Base-by-base conservation (phyloP, 2,888 invertebrate species). In the Teleiodes luculella region DNA sequence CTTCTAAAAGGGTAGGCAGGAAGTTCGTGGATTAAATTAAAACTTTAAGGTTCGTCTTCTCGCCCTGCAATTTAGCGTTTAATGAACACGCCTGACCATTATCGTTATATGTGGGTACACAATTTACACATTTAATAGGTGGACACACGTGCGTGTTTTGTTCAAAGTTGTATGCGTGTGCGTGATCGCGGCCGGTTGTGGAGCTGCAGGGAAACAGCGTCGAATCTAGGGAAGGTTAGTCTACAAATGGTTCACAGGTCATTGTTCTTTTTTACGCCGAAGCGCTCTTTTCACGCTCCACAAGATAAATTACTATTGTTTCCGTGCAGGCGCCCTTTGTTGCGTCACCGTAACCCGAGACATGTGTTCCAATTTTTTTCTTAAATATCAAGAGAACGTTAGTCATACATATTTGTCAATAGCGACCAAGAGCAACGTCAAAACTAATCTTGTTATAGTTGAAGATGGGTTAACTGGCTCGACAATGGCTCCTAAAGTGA, bases 161-260 rank as follows among this genome's bases (percentile, higher is more conserved):
- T 57, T 59, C 52, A 57, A 53, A 58, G 53, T 55, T 61, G 48
- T 61, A 59, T 59, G 70, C 68, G 74, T 72, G 76, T 77, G 82
- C 76, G 78, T 67, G 72, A 67, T 69, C 65, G 67, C 69, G 63
- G 65, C 66, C 64, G 65, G 74, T 76, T 72, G 77, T 78, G 78
- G 75, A 74, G 75, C 74, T 72, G 72, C 86, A 86, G 88, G n/a
- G 86, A 87, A 86, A 76, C 79, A 78, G 76, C 80, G 84, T 85
- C 84, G 82, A 83, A 83, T 87, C 85, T 85, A 77, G 84, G 85
- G 83, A 87, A 86, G 80, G 82, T 78, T 83, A 78, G 74, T 70
- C 78, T 75, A 76, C 73, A 70, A 85, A 80, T 73, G 76, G 77
- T 81, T 82, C 77, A 76, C 81, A 76, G 86, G 86, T 87, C 86